These are phyloP conservation scores for Gasterosteus aculeatus DNA, from an alignment of 2,113 vertebrate species.

Conservation along the genomic window DNA sequence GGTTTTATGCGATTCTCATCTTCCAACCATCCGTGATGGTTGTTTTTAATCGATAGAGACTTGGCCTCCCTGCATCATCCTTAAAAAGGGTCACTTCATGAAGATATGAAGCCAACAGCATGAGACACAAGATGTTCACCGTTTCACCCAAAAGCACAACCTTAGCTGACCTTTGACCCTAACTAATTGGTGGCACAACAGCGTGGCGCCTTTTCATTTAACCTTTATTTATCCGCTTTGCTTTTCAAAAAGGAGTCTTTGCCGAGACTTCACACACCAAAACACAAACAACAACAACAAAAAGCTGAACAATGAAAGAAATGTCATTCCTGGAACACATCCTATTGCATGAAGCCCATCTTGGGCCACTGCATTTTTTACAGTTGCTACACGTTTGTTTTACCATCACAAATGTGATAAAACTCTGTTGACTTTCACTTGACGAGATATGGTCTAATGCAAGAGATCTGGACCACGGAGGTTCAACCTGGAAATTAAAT, in stretches of 20 bases:
- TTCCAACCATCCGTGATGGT: too few relatives aligned
- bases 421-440: conserved; percentile 21
- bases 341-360: neutral
- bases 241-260: too few relatives aligned
- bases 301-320: too few relatives aligned
- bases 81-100: too few relatives aligned
- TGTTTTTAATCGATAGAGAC: too few relatives aligned
- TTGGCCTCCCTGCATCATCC: too few relatives aligned
- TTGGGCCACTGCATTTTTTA: neutral
- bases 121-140: neutral
- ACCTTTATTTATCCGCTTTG: too few relatives aligned
- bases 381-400: conserved; percentile 17
- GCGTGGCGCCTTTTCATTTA: too few relatives aligned
- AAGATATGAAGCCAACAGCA: neutral
- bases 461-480: conserved; percentile 58
- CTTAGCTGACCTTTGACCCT: neutral
- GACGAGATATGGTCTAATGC: neutral
- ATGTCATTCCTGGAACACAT: neutral
- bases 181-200: too few relatives aligned
- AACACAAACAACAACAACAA: too few relatives aligned
- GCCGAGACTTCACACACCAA: too few relatives aligned
- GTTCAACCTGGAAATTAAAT: conserved; percentile 50
- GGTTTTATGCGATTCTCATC: neutral
- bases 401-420: conserved; percentile 22
- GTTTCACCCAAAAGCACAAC: neutral